Conservation (phyloP, 1,140 invertebrate genomes). For the Hetaerina americana region DNA sequence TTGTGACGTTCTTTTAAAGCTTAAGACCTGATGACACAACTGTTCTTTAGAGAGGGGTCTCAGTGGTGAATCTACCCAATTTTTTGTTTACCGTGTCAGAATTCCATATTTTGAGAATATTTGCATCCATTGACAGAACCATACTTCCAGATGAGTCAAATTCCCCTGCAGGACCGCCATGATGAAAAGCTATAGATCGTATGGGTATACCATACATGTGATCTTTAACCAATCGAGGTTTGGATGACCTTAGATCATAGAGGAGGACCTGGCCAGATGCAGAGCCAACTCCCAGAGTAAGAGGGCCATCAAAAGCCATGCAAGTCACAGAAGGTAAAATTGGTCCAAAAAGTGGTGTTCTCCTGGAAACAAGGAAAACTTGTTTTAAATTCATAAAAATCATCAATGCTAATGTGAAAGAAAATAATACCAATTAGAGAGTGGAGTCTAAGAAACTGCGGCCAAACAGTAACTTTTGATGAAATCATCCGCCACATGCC, state of each 20-base stretch:
- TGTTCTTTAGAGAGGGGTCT: too few species aligned
- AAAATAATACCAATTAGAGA: too few species aligned
- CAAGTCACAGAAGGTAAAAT: slow-evolving; percentile 62
- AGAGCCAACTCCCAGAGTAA: slow-evolving; percentile 84
- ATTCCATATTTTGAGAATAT: slow-evolving; percentile 92
- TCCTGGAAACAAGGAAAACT: neutral
- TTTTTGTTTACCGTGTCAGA: slow-evolving; percentile 59
- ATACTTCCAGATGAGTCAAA: slow-evolving; percentile 48
- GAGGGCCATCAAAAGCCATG: slow-evolving; percentile 63
- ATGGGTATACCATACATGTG: slow-evolving; percentile 91
- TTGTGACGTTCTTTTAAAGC: too few species aligned
- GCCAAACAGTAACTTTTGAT: too few species aligned
- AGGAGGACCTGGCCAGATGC: slow-evolving; percentile 84
- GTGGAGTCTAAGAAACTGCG: too few species aligned
- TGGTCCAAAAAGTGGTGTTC: neutral
- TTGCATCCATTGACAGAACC: slow-evolving; percentile 83
- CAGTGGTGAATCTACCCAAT: too few species aligned
- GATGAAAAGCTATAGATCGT: slow-evolving; percentile 75
- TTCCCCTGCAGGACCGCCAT: neutral
- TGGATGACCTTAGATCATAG: slow-evolving; percentile 87
- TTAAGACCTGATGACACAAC: too few species aligned
- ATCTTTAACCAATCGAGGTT: slow-evolving; percentile 83
- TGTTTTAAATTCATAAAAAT: too few species aligned
- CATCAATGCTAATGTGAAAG: too few species aligned
- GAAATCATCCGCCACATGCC: too few species aligned